phyloP scores from a whole-genome alignment of 2,113 vertebrate species.

The Sardina pilchardus region DNA sequence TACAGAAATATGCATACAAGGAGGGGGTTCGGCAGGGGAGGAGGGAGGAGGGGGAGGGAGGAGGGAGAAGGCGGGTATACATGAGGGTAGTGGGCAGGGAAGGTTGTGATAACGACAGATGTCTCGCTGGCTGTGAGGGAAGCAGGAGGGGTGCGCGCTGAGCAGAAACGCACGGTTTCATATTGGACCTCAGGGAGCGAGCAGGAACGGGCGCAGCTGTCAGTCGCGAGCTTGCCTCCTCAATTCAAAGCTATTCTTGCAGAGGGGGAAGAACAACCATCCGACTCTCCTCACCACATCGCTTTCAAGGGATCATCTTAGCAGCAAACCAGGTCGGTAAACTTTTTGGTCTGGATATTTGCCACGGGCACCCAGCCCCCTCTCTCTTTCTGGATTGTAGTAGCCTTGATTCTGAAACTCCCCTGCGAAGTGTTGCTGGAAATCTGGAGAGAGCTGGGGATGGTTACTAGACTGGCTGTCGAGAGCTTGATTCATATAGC shows the following conservation, averaged over 20 bases:
- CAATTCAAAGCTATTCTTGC: conserved; percentile 55
- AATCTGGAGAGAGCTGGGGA: neutral
- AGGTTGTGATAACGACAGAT: conserved; percentile 71
- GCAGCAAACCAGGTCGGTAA: conserved; percentile 63
- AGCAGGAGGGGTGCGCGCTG: conserved; percentile 54
- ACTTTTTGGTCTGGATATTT: neutral
- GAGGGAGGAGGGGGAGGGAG: conserved; percentile 57
- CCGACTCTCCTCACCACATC: conserved; percentile 26
- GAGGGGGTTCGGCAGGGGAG: conserved; percentile 50
- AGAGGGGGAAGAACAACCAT: conserved; percentile 44
- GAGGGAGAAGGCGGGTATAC: conserved; percentile 49
- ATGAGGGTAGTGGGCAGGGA: conserved; percentile 61
- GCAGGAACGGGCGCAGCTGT: conserved; percentile 69
- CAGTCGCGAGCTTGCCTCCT: conserved; percentile 62
- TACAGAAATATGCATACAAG: conserved; percentile 40
- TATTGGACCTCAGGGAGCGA: conserved; percentile 65
- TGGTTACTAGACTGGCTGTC: neutral
- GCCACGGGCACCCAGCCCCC: neutral
- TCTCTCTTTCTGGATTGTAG: neutral
- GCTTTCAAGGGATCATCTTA: conserved; percentile 33
- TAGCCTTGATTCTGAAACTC: neutral
- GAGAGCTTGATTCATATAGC: neutral
- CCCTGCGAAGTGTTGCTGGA: neutral
- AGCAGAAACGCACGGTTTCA: conserved; percentile 56
- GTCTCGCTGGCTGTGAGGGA: conserved; percentile 63